Evolutionary conservation across 2,113 vertebrate genomes (phyloP).

Genomic region (Cheilinus undulatus): DNA sequence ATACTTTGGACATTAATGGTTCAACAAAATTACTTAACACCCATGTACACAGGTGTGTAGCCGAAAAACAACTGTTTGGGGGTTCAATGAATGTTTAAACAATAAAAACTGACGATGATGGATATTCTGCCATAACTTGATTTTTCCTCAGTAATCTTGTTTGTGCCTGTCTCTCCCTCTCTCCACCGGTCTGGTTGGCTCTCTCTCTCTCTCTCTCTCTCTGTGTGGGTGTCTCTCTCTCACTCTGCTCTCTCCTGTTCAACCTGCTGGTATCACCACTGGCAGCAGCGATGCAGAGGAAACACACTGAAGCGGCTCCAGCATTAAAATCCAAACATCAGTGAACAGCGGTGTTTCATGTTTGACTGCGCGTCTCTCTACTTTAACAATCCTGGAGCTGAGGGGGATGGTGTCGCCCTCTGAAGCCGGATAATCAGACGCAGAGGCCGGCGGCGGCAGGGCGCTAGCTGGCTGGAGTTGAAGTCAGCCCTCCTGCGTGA

Average conservation of each 20-base stretch:
- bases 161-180: background rate
- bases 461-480: conserved; percentile 3
- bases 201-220: background rate
- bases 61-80: no score
- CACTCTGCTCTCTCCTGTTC: background rate
- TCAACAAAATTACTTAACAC: no score
- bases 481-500: background rate
- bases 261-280: background rate
- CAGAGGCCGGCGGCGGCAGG: conserved; percentile 28
- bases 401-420: conserved; percentile 38
- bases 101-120: background rate
- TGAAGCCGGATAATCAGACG: conserved; percentile 44
- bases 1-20: no score
- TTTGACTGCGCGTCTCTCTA: fast-evolving
- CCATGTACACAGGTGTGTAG: no score
- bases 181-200: background rate
- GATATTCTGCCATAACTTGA: background rate
- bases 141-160: background rate
- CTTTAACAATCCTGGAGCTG: background rate
- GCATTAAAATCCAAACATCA: background rate
- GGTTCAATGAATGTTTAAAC: no score
- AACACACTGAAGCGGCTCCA: background rate
- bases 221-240: background rate
- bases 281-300: conserved; percentile 21
- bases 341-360: fast-evolving